Percentiles rank a stretch among this genome's conserved stretches.
Conservation (phyloP, 2,113 vertebrate species). For the Pelmatolapia mariae region DNA sequence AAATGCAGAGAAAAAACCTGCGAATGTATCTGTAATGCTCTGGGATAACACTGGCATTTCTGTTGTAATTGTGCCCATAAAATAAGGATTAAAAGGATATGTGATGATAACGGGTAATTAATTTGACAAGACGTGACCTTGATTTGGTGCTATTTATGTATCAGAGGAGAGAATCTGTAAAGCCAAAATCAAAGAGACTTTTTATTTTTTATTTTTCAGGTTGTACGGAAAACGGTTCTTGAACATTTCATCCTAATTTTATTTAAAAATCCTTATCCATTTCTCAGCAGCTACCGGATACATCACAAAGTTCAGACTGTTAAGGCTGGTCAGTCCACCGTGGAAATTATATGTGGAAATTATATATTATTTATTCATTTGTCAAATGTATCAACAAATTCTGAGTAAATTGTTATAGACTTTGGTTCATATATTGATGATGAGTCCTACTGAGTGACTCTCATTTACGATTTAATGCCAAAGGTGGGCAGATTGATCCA, state of each 20-base stretch:
- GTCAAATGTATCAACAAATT: not conserved
- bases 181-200: not conserved
- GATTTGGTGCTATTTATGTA: conserved; percentile 34
- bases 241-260: not conserved
- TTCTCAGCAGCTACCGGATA: not conserved
- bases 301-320: not conserved
- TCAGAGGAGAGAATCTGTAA: not conserved
- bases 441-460: not conserved
- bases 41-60: conserved; percentile 27
- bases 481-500: not conserved
- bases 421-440: not conserved
- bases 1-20: conserved; percentile 36
- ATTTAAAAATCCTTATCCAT: not conserved
- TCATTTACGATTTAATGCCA: not conserved
- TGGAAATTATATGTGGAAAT: too few relatives aligned
- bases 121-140: conserved; percentile 21
- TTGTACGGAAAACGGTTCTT: not conserved
- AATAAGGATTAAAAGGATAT: conserved; percentile 40
- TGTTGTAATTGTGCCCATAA: not conserved
- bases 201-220: not conserved
- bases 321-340: not conserved
- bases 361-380: too few relatives aligned
- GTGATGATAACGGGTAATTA: conserved; percentile 37
- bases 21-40: conserved; percentile 15
- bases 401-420: not conserved